Conservation (phyloP, 2,797 vertebrate species). For the Ctenopoma multispine region DNA sequence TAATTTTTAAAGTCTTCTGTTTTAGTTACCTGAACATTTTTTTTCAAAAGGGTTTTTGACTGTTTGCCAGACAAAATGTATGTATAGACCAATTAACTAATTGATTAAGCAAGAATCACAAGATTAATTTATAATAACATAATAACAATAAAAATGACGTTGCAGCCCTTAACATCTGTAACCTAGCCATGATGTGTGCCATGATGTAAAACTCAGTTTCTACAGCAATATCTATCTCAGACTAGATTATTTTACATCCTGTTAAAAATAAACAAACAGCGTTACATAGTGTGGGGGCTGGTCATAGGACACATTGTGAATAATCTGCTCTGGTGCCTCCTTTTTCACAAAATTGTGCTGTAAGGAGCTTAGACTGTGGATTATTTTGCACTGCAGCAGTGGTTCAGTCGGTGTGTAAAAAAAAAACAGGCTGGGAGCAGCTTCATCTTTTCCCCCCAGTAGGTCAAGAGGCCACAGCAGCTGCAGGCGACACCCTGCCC, state of each 20-base stretch:
- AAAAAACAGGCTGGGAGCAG: slow-evolving; percentile 53
- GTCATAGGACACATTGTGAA: slow-evolving; percentile 54
- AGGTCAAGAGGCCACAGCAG: slow-evolving; percentile 76
- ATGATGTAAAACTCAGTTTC: neutral
- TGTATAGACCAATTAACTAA: neutral
- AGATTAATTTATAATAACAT: neutral
- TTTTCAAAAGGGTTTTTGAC: too few relatives aligned
- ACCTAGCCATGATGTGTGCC: neutral
- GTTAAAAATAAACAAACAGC: slow-evolving; percentile 7
- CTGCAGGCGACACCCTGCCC: slow-evolving; percentile 62
- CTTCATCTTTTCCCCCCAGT: slow-evolving; percentile 49
- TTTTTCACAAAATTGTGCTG: slow-evolving; percentile 71
- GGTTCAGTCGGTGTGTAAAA: slow-evolving; percentile 71
- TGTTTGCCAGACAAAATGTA: neutral
- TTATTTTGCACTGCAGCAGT: slow-evolving; percentile 74
- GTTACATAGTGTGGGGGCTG: slow-evolving; percentile 13
- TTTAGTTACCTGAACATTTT: neutral
- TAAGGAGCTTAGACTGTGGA: slow-evolving; percentile 82
- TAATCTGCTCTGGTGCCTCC: slow-evolving; percentile 69
- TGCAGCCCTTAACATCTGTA: neutral
- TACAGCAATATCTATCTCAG: neutral
- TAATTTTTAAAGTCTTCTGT: neutral
- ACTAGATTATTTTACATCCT: slow-evolving; percentile 1
- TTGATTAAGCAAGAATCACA: neutral
- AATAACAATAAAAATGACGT: neutral